Percentiles rank a stretch among this genome's conserved stretches.
Evolutionary conservation across 2,888 invertebrate species (phyloP).

Genomic region (Leptopterna dolabrata): DNA sequence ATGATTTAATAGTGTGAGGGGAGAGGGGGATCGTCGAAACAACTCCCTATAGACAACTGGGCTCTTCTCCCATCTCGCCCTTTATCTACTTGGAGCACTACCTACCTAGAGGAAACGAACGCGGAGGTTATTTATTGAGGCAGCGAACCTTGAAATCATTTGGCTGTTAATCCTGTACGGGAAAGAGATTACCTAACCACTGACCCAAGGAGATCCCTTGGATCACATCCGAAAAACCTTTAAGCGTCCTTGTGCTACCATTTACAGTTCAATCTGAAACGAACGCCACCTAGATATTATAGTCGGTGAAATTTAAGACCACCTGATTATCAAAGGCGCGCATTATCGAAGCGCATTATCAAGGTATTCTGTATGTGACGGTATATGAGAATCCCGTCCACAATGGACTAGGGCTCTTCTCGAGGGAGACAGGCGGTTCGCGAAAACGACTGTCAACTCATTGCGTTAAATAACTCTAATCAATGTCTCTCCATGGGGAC

Average conservation of each 20-base stretch:
- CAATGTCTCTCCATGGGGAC: no score
- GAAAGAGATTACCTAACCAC: not conserved
- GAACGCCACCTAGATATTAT: no score
- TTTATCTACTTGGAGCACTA: not conserved
- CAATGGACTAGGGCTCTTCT: no score
- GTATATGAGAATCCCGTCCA: no score
- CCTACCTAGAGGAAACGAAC: not conserved
- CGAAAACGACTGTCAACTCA: no score
- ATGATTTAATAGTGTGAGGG: no score
- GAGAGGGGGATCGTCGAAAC: not conserved
- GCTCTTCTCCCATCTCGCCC: not conserved
- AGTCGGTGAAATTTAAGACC: no score
- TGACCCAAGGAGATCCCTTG: not conserved
- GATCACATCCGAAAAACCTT: not conserved
- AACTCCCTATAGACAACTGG: not conserved
- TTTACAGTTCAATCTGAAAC: not conserved
- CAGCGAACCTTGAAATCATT: constrained; percentile 24
- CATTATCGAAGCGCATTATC: no score
- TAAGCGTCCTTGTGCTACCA: not conserved
- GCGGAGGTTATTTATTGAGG: constrained; percentile 7
- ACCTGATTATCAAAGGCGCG: no score
- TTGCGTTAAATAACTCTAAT: no score
- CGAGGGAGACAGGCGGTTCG: no score
- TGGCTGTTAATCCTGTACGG: not conserved
- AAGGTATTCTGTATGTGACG: no score